Conservation (phyloP, 2,113 vertebrate genomes). For the Erythrocercus mccallii region DNA sequence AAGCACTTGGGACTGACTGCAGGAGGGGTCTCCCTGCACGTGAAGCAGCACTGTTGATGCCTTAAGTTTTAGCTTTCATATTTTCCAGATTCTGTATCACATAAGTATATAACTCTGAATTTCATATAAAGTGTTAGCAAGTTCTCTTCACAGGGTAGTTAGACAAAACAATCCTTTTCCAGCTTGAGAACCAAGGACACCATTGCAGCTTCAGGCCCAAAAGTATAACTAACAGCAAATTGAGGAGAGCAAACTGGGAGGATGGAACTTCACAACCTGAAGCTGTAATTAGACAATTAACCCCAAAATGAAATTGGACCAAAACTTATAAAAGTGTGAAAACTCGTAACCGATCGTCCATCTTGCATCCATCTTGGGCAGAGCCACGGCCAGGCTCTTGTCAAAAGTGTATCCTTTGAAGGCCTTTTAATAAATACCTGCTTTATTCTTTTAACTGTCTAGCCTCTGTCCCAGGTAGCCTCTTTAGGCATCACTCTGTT, state of each 20-base stretch:
- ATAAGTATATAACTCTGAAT: not conserved
- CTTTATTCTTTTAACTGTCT: not conserved
- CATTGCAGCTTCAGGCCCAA: not conserved
- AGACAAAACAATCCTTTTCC: not conserved
- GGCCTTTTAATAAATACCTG: not conserved
- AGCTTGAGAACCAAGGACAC: not conserved
- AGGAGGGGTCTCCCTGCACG: not conserved
- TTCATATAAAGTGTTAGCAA: not conserved
- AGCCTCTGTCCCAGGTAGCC: not conserved
- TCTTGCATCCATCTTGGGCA: not conserved
- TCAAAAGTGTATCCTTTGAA: not conserved
- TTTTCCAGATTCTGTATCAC: not conserved
- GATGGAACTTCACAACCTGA: not conserved
- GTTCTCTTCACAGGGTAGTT: not conserved
- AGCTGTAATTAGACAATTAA: not conserved
- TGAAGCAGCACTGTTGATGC: not conserved
- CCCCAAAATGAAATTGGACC: not conserved
- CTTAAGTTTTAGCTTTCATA: not conserved
- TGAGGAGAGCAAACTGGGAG: not conserved
- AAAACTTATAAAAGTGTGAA: not conserved
- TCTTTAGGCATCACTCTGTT: not conserved
- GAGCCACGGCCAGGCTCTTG: not conserved
- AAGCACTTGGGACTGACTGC: accelerated
- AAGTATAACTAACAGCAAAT: not conserved
- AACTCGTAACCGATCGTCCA: not conserved